phyloP scores from a whole-genome alignment of 2,888 invertebrate species.

The Polyommatus iphigenia region DNA sequence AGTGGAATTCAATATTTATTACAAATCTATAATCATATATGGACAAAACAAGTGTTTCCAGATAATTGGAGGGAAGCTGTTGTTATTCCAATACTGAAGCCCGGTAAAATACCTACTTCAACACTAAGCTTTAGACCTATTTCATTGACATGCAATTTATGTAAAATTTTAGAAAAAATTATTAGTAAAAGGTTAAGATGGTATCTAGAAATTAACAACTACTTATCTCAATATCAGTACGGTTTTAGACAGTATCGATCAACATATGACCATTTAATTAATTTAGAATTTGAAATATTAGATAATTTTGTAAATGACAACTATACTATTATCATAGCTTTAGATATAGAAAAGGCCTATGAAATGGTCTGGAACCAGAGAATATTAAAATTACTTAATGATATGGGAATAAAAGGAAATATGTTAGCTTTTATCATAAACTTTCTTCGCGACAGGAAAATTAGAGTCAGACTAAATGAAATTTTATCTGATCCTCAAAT shows the following conservation, averaged over 20 bases:
- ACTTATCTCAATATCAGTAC: no score
- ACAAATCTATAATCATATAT: background rate
- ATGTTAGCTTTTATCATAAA: background rate
- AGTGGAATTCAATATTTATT: background rate
- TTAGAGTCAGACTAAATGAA: background rate
- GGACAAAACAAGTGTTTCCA: background rate
- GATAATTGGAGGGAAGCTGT: background rate
- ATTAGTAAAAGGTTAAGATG: no score
- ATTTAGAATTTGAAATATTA: no score
- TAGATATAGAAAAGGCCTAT: no score
- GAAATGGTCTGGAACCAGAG: background rate
- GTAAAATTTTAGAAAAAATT: background rate
- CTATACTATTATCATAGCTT: no score
- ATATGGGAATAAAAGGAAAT: background rate
- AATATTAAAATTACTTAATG: background rate
- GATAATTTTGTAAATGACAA: no score
- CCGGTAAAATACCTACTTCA: background rate
- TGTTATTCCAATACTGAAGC: background rate
- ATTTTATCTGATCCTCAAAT: background rate
- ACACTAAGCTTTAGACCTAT: background rate
- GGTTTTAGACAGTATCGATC: no score
- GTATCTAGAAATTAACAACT: background rate
- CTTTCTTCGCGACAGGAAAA: background rate
- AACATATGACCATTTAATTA: no score
- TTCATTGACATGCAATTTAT: background rate